A percentile compares a stretch with the other conserved stretches of the same genome.
phyloP scores from a whole-genome alignment of 1,140 invertebrate species.

The Zaprionus lachaisei region DNA sequence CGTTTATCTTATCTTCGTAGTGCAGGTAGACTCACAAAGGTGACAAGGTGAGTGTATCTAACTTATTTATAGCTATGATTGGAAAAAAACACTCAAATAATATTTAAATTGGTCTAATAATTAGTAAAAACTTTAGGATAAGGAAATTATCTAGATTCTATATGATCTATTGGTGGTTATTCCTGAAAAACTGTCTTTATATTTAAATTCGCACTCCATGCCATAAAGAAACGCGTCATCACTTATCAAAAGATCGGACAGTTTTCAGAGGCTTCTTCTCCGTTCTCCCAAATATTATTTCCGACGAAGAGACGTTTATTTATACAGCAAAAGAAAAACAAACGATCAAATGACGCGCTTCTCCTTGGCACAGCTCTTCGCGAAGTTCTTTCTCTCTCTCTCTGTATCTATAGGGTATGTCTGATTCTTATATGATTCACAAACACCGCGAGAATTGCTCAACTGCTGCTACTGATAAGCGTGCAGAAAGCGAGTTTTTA shows the following conservation, averaged over 20 bases:
- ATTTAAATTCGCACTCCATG: not conserved
- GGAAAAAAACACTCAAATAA: not conserved
- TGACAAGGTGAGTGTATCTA: slow-evolving; percentile 1
- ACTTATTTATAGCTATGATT: not conserved
- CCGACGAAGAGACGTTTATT: not conserved
- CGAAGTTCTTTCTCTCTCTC: slow-evolving; percentile 2
- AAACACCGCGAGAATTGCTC: slow-evolving; percentile 24
- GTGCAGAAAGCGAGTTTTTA: slow-evolving; percentile 32
- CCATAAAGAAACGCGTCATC: not conserved
- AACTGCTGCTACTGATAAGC: slow-evolving; percentile 35
- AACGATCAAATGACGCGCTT: slow-evolving; percentile 48
- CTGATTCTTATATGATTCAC: slow-evolving; percentile 24
- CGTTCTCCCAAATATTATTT: not conserved
- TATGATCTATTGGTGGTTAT: not conserved
- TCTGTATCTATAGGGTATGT: slow-evolving; percentile 1
- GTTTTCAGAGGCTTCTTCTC: not conserved
- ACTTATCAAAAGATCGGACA: slow-evolving; percentile 12
- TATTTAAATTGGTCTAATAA: not conserved
- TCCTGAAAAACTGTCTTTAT: not conserved
- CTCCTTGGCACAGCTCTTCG: slow-evolving; percentile 12
- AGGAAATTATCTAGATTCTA: not conserved
- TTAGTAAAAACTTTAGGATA: not conserved
- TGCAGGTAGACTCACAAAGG: not conserved
- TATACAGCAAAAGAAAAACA: slow-evolving; percentile 18
- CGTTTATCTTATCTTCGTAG: not conserved